These are phyloP conservation scores for Podilymbus podiceps DNA, from an alignment of 2,113 vertebrate genomes.

Conservation along the genomic window DNA sequence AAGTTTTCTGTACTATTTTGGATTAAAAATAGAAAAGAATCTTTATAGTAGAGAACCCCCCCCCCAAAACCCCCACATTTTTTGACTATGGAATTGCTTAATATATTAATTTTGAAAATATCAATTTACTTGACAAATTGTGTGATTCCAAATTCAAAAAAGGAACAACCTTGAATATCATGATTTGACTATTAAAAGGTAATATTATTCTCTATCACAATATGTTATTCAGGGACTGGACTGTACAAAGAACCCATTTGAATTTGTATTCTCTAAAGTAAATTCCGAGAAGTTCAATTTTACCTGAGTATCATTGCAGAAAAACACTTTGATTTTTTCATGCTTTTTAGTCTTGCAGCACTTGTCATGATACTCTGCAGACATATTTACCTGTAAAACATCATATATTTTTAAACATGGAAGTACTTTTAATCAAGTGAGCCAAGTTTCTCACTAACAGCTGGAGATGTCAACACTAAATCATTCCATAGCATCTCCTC, in stretches of 20 bases:
- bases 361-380: conserved; percentile 19
- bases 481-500: background rate
- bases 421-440: background rate
- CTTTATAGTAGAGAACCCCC: background rate
- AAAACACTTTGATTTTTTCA: background rate
- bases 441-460: background rate
- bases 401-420: background rate
- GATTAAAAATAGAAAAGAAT: background rate
- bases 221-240: background rate
- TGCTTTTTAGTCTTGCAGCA: conserved; percentile 17
- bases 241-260: background rate
- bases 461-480: background rate
- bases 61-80: background rate
- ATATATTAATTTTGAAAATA: background rate
- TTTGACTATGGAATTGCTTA: background rate
- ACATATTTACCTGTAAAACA: conserved; percentile 62
- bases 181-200: background rate
- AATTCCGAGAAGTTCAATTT: background rate
- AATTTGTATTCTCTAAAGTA: background rate
- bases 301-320: conserved; percentile 64
- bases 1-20: background rate
- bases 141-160: background rate
- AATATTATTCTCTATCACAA: background rate
- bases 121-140: background rate
- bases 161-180: background rate